phyloP scores from a whole-genome alignment of 1,140 invertebrate genomes.

The Microplitis demolitor region DNA sequence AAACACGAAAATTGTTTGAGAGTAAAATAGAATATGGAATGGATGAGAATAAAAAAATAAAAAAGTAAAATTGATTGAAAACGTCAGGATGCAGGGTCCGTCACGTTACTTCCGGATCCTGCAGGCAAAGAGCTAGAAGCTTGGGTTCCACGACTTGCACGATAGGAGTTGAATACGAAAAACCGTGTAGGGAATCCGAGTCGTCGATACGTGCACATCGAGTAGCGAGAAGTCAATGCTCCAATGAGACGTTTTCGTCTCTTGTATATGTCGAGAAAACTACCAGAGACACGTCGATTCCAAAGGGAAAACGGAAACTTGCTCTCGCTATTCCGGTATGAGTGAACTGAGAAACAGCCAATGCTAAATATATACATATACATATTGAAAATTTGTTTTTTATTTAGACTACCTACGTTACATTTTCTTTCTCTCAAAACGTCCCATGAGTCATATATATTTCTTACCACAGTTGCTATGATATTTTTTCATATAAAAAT shows the following conservation, averaged over 20 bases:
- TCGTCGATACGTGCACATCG: constrained; percentile 14
- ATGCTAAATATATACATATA: constrained; percentile 13
- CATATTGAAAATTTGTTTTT: too few species aligned
- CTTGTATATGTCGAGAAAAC: constrained; percentile 5
- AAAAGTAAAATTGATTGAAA: constrained; percentile 17
- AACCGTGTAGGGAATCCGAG: background rate
- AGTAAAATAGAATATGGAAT: background rate
- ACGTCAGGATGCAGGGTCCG: constrained; percentile 26
- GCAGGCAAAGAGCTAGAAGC: background rate
- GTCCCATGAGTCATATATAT: background rate
- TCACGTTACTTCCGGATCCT: constrained; percentile 29
- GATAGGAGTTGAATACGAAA: constrained; percentile 18
- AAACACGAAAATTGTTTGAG: background rate
- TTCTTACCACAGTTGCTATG: background rate
- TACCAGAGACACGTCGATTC: constrained; percentile 18
- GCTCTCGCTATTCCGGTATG: background rate
- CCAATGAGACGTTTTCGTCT: constrained; percentile 9
- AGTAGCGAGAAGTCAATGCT: constrained; percentile 1
- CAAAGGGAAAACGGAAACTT: background rate
- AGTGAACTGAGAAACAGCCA: constrained; percentile 1
- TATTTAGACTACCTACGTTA: background rate
- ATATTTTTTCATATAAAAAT: background rate
- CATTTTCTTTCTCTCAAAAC: background rate
- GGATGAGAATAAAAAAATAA: background rate
- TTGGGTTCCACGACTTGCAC: background rate